Conservation (phyloP, 2,797 vertebrate species). For the Monodelphis domestica region DNA sequence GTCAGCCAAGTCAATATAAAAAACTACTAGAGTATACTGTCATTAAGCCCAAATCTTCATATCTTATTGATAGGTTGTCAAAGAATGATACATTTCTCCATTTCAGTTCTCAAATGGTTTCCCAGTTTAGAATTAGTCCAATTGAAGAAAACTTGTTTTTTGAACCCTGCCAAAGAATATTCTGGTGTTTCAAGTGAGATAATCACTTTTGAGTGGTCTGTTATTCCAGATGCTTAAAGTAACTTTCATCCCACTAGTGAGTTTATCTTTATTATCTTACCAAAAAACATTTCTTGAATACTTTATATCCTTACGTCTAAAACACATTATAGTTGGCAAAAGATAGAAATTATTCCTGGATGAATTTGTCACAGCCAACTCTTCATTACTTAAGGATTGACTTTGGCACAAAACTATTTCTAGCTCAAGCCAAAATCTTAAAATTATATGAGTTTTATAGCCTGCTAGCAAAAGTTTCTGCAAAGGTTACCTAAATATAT, state of each 20-base stretch:
- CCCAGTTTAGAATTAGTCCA: slow-evolving; percentile 41
- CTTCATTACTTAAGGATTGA: background rate
- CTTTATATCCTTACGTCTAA: slow-evolving; percentile 24
- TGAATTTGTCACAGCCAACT: slow-evolving; percentile 16
- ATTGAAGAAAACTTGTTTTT: background rate
- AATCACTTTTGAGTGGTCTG: background rate
- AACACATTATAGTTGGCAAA: slow-evolving; percentile 13
- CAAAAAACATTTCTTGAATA: slow-evolving; percentile 31
- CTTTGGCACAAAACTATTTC: background rate
- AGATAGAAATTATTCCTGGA: background rate
- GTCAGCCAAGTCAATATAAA: background rate
- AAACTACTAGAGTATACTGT: background rate
- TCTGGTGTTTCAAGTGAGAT: background rate
- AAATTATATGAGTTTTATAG: background rate
- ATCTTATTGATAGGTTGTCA: slow-evolving; percentile 29
- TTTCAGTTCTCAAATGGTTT: slow-evolving; percentile 30
- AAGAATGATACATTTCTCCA: background rate
- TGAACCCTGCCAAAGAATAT: background rate
- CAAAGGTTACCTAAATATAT: slow-evolving; percentile 12
- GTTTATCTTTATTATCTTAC: slow-evolving; percentile 36
- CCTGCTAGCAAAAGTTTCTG: slow-evolving; percentile 5
- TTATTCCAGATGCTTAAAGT: background rate
- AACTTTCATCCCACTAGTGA: background rate
- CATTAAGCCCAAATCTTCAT: background rate
- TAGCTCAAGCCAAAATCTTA: too few species aligned